phyloP scores from a whole-genome alignment of 2,113 vertebrate genomes.

The Menidia beryllina region DNA sequence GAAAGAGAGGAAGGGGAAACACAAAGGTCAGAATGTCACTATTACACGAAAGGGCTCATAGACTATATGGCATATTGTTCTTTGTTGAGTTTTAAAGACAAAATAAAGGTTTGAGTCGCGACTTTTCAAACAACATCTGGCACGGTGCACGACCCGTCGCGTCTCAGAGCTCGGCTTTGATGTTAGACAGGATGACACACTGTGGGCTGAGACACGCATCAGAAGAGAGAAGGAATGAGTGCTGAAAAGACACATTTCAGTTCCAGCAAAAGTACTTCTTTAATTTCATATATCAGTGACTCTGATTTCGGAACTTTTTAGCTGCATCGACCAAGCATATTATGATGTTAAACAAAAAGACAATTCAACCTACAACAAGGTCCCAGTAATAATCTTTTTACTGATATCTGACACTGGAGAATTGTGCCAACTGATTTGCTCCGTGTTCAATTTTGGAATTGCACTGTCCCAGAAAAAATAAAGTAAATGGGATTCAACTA shows the following conservation, averaged over 20 bases:
- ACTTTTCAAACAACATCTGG: conserved; percentile 37
- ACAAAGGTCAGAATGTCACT: conserved; percentile 92
- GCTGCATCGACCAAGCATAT: not conserved
- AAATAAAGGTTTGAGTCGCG: conserved; percentile 1
- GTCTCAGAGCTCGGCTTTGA: conserved; percentile 44
- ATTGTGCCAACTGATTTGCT: conserved; percentile 2
- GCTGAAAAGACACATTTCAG: not conserved
- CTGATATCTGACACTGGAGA: conserved; percentile 8
- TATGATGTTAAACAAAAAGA: not conserved
- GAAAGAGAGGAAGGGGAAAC: conserved; percentile 95
- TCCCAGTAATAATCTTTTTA: not conserved
- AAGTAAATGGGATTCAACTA: conserved; percentile 36
- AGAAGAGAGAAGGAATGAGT: not conserved
- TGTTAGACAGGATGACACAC: conserved; percentile 27
- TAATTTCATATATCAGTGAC: not conserved
- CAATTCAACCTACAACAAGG: not conserved
- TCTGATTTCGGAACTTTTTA: not conserved
- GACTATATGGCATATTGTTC: not conserved
- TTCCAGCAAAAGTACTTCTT: not conserved
- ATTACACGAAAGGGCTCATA: conserved; percentile 33
- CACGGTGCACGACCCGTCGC: conserved; percentile 22
- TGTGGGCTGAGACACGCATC: conserved; percentile 4
- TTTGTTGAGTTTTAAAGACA: not conserved
- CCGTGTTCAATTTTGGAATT: conserved; percentile 13
- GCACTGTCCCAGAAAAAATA: conserved; percentile 42